Evolutionary conservation across 2,888 invertebrate genomes (phyloP).

Genomic region (Cistogaster globosa): DNA sequence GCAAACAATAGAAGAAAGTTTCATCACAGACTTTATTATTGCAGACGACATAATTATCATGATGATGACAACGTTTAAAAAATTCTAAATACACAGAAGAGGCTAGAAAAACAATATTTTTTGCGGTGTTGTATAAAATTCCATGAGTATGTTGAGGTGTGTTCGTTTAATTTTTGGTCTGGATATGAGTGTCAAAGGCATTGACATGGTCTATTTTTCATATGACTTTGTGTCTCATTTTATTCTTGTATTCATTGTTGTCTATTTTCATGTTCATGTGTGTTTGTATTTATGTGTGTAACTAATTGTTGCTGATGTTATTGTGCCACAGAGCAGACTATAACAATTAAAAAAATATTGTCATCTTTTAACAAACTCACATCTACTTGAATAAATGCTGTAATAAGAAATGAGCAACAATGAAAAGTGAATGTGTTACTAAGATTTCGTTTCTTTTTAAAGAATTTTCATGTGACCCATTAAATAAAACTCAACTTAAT

Average conservation of each 20-base stretch:
- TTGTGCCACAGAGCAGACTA: no score
- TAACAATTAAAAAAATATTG: no score
- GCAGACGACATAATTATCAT: background rate
- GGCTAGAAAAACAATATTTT: conserved; percentile 15
- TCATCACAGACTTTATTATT: background rate
- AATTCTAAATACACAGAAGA: conserved; percentile 2
- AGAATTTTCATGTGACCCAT: no score
- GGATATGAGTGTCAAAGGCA: conserved; percentile 47
- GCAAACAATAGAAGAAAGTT: background rate
- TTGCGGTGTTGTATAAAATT: background rate
- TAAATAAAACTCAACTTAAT: no score
- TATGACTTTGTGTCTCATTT: conserved; percentile 6
- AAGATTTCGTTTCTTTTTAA: no score
- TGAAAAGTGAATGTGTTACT: no score
- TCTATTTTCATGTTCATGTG: background rate
- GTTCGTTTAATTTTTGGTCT: background rate
- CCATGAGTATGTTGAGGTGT: background rate
- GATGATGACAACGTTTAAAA: background rate
- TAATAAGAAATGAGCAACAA: no score
- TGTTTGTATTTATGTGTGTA: background rate
- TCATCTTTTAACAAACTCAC: no score
- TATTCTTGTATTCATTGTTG: conserved; percentile 9
- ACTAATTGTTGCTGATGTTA: background rate
- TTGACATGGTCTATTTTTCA: conserved; percentile 61
- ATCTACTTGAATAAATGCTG: no score